Base-by-base conservation (phyloP, 2,797 vertebrate genomes). In the Mormyrus proboscirostris region DNA sequence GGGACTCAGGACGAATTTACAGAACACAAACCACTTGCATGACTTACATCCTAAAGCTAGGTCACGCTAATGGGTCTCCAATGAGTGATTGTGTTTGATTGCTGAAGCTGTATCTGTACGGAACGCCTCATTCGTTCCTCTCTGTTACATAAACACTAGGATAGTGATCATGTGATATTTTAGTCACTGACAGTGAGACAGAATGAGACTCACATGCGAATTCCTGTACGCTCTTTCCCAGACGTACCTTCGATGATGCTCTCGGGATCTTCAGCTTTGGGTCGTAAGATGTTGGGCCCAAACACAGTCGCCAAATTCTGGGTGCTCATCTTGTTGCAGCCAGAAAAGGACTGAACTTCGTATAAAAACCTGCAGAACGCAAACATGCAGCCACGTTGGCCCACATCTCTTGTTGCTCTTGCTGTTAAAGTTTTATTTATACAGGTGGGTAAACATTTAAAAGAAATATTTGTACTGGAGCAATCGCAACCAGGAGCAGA, bases 241-340 rank as follows among this genome's bases (percentile, higher is more conserved):
- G 14, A 47, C 91, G n/a, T 49, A 96, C 96, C 96, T 95, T 95
- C 95, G 89, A 96, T 93, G 65, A 96, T 95, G 92, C 94, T 96
- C 90, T 96, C 94, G 0, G 94, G 95, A 90, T 96, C 95, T 89
- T 96, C 96, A 2, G 95, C 94, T 94, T 96, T 97, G 62, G 95
- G 95, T 87, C 96, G 92, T 38, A 96, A 93, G 89, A 97, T 96
- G 91, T 97, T 97, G 50, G 96, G 96, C 41, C 96, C 96, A 12
- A 97, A 97, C 87, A 96, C 96, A 0, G 96, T 96, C 2, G 96
- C 96, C 88, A 96, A 87, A 90, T 96, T 97, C 89, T 96, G 95
- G 49, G 94, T 92, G 9, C 93, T 96, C 96, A 96, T 96, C 91
- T 95, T 96, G 92, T 97, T 97, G 57, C 92, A 94, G 88, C 91